phyloP scores from a whole-genome alignment of 2,113 vertebrate genomes.

The Rutilus rutilus region DNA sequence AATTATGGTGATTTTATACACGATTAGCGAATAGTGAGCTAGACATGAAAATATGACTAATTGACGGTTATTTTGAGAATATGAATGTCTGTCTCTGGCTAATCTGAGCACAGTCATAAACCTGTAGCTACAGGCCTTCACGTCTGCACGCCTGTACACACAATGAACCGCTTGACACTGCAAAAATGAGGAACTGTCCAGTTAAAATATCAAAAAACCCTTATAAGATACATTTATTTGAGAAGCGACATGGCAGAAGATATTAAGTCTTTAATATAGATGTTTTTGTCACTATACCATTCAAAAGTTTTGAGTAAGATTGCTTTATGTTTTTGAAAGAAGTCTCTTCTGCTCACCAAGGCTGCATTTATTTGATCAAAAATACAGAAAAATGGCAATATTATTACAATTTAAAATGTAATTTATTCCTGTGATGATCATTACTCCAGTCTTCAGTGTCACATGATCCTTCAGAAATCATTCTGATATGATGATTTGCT shows the following conservation, averaged over 20 bases:
- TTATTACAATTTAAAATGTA: background rate
- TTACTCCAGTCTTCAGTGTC: no score
- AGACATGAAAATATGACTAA: conserved; percentile 61
- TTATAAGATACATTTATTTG: background rate
- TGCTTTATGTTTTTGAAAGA: background rate
- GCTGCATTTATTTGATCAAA: background rate
- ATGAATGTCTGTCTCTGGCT: conserved; percentile 52
- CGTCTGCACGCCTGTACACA: background rate
- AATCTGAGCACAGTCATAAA: conserved; percentile 55
- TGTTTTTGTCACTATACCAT: background rate
- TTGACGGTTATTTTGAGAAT: conserved; percentile 62
- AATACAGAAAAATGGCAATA: background rate
- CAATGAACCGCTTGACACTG: background rate
- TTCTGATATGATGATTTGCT: no score
- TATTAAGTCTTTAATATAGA: background rate
- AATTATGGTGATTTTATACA: conserved; percentile 64
- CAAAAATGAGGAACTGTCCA: background rate
- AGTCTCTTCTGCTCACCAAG: background rate
- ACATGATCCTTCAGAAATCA: no score
- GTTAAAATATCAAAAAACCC: background rate
- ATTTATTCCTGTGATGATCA: no score
- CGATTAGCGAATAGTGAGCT: conserved; percentile 52
- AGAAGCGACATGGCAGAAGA: background rate
- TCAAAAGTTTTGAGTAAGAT: background rate
- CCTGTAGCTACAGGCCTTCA: conserved; percentile 15